Evolutionary conservation across 1,140 invertebrate species (phyloP).

Genomic region (Hesperophylax magnus): DNA sequence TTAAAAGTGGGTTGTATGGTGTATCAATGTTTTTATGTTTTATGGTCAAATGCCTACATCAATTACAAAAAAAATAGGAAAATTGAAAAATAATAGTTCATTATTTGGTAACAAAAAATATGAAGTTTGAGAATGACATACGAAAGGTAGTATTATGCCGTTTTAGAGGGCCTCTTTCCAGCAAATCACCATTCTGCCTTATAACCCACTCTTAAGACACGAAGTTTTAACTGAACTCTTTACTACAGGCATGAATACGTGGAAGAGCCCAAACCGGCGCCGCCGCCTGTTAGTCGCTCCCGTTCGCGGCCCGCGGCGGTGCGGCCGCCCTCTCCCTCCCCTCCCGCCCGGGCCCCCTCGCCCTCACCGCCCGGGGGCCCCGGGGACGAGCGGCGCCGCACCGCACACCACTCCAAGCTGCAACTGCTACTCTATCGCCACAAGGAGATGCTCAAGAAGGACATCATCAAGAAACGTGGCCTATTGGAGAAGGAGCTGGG

Average conservation of each 20-base stretch:
- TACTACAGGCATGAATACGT: slow-evolving; percentile 25
- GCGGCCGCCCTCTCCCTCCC: slow-evolving; percentile 33
- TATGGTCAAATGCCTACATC: no score
- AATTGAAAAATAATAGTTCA: no score
- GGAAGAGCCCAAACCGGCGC: slow-evolving; percentile 60
- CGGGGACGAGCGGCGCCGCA: slow-evolving; percentile 63
- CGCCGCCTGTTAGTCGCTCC: slow-evolving; percentile 58
- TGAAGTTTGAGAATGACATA: no score
- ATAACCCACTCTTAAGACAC: no score
- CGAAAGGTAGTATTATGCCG: no score
- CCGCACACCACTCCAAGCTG: slow-evolving; percentile 70
- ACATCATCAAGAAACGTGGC: slow-evolving; percentile 91
- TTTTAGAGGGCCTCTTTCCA: no score
- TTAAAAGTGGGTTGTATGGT: no score
- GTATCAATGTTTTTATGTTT: no score
- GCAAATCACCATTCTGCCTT: no score
- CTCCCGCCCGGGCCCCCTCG: slow-evolving; percentile 34
- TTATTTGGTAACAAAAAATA: no score
- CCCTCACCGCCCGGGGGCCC: slow-evolving; percentile 34
- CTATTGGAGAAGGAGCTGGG: slow-evolving; percentile 93
- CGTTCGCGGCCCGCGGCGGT: background rate
- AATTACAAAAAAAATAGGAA: no score
- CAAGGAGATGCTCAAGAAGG: slow-evolving; percentile 93
- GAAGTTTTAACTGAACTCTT: no score
- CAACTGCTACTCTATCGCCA: slow-evolving; percentile 84